These are phyloP conservation scores for Epirrhoe tristata DNA, from an alignment of 2,888 invertebrate genomes.

Conservation along the genomic window DNA sequence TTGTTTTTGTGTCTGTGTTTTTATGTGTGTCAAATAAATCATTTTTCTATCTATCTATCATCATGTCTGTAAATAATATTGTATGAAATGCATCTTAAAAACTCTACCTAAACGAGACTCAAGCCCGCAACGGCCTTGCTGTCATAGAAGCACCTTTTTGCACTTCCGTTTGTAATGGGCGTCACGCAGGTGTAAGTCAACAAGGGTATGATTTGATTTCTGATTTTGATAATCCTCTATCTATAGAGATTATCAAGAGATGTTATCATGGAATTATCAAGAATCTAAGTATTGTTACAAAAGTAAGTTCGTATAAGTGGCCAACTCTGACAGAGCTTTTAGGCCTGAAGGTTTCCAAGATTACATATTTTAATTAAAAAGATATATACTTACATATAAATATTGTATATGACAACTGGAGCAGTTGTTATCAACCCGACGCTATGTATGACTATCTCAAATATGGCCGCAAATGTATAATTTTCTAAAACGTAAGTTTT, in stretches of 20 bases:
- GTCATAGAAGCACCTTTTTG: slow-evolving; percentile 4
- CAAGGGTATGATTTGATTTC: background rate
- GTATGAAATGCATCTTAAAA: background rate
- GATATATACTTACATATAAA: slow-evolving; percentile 89
- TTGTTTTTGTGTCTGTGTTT: too few species aligned
- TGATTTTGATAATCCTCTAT: background rate
- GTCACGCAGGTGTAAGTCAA: slow-evolving; percentile 11
- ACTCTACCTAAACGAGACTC: background rate
- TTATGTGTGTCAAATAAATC: too few species aligned
- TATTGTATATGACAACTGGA: slow-evolving; percentile 95
- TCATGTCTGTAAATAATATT: too few species aligned
- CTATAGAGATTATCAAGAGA: background rate
- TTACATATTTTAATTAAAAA: background rate
- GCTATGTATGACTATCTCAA: slow-evolving; percentile 92
- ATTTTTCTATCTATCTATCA: too few species aligned
- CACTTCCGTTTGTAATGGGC: slow-evolving; percentile 20
- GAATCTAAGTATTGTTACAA: background rate
- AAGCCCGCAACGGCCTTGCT: background rate
- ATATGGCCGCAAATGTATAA: slow-evolving; percentile 89
- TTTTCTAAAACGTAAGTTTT: slow-evolving; percentile 88
- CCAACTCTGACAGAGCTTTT: too few species aligned
- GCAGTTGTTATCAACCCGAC: slow-evolving; percentile 92
- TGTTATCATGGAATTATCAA: background rate
- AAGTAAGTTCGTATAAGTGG: background rate
- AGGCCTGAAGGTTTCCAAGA: too few species aligned